These are phyloP conservation scores for Andricus grossulariae DNA, from an alignment of 1,140 invertebrate species.

Conservation along the genomic window DNA sequence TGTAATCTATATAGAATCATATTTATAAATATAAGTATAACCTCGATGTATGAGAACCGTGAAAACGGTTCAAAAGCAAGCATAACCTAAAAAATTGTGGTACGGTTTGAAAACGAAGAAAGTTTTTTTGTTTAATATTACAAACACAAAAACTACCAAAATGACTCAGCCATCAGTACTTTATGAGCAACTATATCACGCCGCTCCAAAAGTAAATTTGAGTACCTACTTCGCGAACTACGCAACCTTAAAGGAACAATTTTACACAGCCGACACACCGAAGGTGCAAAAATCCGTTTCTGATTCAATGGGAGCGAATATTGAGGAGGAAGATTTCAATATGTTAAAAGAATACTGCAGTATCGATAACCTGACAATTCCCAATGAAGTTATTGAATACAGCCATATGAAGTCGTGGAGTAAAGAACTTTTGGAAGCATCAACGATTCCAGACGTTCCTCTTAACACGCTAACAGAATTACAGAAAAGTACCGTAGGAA, in stretches of 20 bases:
- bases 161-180: background rate
- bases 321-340: conserved; percentile 48
- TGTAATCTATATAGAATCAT: too few relatives aligned
- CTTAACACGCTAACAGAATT: conserved; percentile 48
- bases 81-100: too few relatives aligned
- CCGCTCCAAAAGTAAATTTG: conserved; percentile 44
- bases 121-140: too few relatives aligned
- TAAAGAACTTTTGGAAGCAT: conserved; percentile 38
- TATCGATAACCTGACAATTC: conserved; percentile 55
- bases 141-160: background rate
- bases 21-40: too few relatives aligned
- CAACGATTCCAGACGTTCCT: conserved; percentile 37
- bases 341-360: conserved; percentile 56
- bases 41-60: too few relatives aligned
- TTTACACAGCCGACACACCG: background rate
- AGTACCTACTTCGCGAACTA: conserved; percentile 52
- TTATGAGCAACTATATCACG: conserved; percentile 20
- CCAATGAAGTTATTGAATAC: conserved; percentile 44
- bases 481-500: conserved; percentile 28
- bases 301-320: conserved; percentile 34
- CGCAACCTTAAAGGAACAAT: conserved; percentile 3
- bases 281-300: conserved; percentile 22
- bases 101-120: too few relatives aligned
- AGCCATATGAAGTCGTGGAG: conserved; percentile 33
- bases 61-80: too few relatives aligned